A percentile compares a stretch with the other conserved stretches of the same genome.
phyloP scores from a whole-genome alignment of 37 sponge, comb jelly and placozoan species.

The Haliclona indistincta region DNA sequence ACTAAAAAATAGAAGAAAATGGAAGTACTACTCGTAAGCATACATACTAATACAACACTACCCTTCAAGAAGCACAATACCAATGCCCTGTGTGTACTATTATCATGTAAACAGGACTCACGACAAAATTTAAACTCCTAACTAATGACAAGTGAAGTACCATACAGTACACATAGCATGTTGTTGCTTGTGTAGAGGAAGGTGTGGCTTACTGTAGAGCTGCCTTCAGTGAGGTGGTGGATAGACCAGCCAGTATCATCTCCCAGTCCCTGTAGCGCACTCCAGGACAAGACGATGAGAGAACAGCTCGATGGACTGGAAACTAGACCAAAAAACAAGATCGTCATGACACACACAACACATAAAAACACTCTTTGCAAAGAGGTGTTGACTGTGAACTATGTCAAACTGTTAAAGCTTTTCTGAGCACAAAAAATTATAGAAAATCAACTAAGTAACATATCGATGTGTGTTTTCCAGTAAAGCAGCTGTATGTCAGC shows the following conservation, averaged over 20 bases:
- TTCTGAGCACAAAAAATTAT: background rate
- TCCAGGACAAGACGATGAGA: conserved; percentile 9
- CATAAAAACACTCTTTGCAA: background rate
- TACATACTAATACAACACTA: too few species aligned
- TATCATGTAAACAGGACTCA: too few species aligned
- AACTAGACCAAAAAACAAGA: background rate
- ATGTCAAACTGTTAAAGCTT: background rate
- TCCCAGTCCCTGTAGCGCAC: conserved; percentile 59
- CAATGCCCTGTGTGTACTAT: too few species aligned
- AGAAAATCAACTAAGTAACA: background rate
- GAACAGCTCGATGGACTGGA: conserved; percentile 24
- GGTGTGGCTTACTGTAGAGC: conserved; percentile 44
- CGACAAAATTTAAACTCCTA: too few species aligned
- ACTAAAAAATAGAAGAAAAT: background rate
- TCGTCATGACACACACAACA: background rate
- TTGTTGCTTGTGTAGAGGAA: too few species aligned
- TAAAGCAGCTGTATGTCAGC: too few species aligned
- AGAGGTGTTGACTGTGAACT: background rate
- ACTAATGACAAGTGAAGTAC: too few species aligned
- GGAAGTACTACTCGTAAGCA: too few species aligned
- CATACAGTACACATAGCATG: too few species aligned
- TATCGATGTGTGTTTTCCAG: background rate
- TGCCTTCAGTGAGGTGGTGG: background rate
- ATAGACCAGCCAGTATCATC: conserved; percentile 9
- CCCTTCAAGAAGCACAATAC: too few species aligned